Percentiles rank a stretch among this genome's conserved stretches.
Evolutionary conservation across 2,113 vertebrate species (phyloP).

Genomic region (Balaeniceps rex): DNA sequence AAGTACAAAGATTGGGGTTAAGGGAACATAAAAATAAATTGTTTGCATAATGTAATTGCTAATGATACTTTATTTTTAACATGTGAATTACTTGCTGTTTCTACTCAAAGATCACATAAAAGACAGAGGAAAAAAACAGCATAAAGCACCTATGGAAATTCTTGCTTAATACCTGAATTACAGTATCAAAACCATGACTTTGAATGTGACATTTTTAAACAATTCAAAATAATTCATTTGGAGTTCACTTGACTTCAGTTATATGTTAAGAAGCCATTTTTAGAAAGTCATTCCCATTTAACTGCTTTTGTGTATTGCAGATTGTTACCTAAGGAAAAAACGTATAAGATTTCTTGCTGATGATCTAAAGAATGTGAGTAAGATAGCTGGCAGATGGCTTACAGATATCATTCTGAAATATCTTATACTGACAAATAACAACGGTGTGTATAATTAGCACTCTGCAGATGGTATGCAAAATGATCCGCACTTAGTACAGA

Average conservation of each 20-base stretch:
- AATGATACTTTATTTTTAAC: conserved; percentile 38
- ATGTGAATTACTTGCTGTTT: neutral
- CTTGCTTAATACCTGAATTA: neutral
- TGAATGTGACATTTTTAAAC: conserved; percentile 19
- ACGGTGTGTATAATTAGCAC: conserved; percentile 69
- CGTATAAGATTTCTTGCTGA: conserved; percentile 21
- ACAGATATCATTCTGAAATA: conserved; percentile 73
- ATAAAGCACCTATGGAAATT: neutral
- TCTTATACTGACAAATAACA: conserved; percentile 72
- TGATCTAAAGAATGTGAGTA: conserved; percentile 67
- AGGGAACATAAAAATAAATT: conserved; percentile 17
- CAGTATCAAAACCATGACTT: neutral
- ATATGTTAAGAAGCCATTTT: conserved; percentile 19
- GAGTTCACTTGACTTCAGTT: neutral
- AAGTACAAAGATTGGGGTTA: neutral
- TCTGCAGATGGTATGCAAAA: conserved; percentile 66
- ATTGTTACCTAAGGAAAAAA: conserved; percentile 27
- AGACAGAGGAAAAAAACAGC: neutral
- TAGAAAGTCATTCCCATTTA: conserved; percentile 37
- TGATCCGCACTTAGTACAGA: conserved; percentile 41
- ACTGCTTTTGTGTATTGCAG: neutral
- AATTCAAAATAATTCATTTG: conserved; percentile 37
- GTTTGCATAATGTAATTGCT: conserved; percentile 39
- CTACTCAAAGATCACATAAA: neutral
- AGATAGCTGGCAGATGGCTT: conserved; percentile 72